Conservation (phyloP, 2,797 vertebrate genomes). For the Valencia hispanica region DNA sequence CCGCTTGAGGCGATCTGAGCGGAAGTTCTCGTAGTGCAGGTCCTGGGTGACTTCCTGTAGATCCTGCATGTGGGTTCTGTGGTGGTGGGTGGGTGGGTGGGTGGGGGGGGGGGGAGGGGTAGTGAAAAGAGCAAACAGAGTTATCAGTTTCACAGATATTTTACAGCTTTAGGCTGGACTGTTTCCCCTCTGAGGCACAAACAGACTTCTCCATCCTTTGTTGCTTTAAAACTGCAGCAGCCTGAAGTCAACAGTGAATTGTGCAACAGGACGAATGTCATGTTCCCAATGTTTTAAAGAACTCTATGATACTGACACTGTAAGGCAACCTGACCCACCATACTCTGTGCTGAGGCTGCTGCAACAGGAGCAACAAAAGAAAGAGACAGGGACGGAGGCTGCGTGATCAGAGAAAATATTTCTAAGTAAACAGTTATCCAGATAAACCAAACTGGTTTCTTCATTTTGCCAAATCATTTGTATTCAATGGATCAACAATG, state of each 20-base stretch:
- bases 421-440: too few species aligned
- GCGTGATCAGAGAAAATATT: too few species aligned
- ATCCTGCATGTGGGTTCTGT: slow-evolving; percentile 98
- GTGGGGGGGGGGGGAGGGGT: too few species aligned
- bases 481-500: too few species aligned
- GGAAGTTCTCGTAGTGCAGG: slow-evolving; percentile 99
- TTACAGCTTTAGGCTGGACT: background rate
- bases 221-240: background rate
- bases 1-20: slow-evolving; percentile 96
- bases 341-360: too few species aligned
- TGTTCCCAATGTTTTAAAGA: background rate
- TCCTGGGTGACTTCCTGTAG: slow-evolving; percentile 99
- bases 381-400: too few species aligned
- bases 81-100: too few species aligned
- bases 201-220: background rate
- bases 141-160: background rate
- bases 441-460: too few species aligned
- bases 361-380: too few species aligned
- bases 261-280: background rate
- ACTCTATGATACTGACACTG: background rate
- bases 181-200: background rate
- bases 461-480: too few species aligned
- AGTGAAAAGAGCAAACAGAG: background rate
- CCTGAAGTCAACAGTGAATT: background rate
- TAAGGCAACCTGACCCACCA: too few species aligned